Conservation (phyloP, 2,888 invertebrate genomes). For the Adela reaumurella region DNA sequence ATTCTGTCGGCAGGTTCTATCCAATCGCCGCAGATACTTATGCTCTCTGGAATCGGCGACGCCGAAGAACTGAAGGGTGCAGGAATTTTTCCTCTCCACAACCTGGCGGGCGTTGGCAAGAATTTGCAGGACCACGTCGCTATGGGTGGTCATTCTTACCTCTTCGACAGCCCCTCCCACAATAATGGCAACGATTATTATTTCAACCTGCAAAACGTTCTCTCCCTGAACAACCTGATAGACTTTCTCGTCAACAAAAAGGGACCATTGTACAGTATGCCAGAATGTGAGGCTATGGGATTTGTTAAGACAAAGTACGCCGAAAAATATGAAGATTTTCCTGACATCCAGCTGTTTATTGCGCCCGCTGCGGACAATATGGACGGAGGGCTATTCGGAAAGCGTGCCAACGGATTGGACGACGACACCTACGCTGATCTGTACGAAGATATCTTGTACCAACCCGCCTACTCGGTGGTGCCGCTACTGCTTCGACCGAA, state of each 20-base stretch:
- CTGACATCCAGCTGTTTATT: slow-evolving; percentile 76
- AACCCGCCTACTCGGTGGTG: slow-evolving; percentile 64
- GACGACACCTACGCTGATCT: slow-evolving; percentile 65
- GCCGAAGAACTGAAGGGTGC: slow-evolving; percentile 57
- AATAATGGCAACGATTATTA: slow-evolving; percentile 57
- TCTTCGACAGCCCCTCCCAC: slow-evolving; percentile 61
- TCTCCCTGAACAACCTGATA: slow-evolving; percentile 58
- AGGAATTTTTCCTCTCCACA: slow-evolving; percentile 57
- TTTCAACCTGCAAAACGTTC: slow-evolving; percentile 64
- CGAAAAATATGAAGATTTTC: slow-evolving; percentile 64
- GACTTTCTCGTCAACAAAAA: slow-evolving; percentile 57
- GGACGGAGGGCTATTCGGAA: slow-evolving; percentile 73
- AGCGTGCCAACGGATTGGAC: slow-evolving; percentile 63
- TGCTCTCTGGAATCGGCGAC: slow-evolving; percentile 82
- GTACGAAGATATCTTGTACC: slow-evolving; percentile 67
- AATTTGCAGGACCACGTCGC: slow-evolving; percentile 84
- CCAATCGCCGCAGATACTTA: slow-evolving; percentile 79
- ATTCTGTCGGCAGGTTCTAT: slow-evolving; percentile 83
- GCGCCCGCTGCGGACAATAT: slow-evolving; percentile 71
- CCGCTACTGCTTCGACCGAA: slow-evolving; percentile 70
- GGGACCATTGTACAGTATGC: slow-evolving; percentile 72
- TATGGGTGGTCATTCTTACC: slow-evolving; percentile 71
- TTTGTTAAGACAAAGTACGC: slow-evolving; percentile 73
- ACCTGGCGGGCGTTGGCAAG: slow-evolving; percentile 70
- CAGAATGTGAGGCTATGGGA: slow-evolving; percentile 76